Percentiles rank a stretch among this genome's conserved stretches.
Evolutionary conservation across 2,888 invertebrate genomes (phyloP).

Genomic region (Rambutsinella grinnellia): DNA sequence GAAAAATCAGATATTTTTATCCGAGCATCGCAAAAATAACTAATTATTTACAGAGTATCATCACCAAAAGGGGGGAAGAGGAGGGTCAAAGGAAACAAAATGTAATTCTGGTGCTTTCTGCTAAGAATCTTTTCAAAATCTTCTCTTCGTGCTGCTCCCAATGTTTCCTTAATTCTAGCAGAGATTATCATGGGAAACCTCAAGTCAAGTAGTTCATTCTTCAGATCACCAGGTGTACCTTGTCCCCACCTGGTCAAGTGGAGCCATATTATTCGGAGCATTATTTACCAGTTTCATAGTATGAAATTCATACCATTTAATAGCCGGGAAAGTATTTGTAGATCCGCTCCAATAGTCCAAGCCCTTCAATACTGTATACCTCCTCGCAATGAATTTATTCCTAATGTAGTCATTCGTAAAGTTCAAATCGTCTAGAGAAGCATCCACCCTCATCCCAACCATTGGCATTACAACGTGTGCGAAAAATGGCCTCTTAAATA

Average conservation of each 20-base stretch:
- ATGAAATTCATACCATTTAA: no score
- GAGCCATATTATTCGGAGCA: no score
- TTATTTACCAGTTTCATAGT: no score
- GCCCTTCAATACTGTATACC: not conserved
- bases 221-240: not conserved
- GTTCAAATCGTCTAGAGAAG: not conserved
- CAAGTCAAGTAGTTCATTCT: conserved; percentile 8
- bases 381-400: conserved; percentile 2
- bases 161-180: not conserved
- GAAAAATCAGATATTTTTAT: not conserved
- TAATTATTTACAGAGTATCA: conserved; percentile 1
- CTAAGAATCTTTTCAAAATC: conserved; percentile 16
- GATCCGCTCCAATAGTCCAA: conserved; percentile 12
- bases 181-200: not conserved
- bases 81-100: conserved; percentile 26
- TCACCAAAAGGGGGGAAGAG: conserved; percentile 14
- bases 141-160: not conserved
- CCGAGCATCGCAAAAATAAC: not conserved
- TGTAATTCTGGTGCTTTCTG: conserved; percentile 5
- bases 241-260: conserved; percentile 13
- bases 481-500: not conserved
- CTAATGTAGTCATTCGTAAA: conserved; percentile 33
- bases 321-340: not conserved
- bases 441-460: not conserved
- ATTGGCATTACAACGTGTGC: conserved; percentile 5